These are phyloP conservation scores for Volucella zonaria DNA, from an alignment of 2,888 invertebrate genomes.

Conservation along the genomic window DNA sequence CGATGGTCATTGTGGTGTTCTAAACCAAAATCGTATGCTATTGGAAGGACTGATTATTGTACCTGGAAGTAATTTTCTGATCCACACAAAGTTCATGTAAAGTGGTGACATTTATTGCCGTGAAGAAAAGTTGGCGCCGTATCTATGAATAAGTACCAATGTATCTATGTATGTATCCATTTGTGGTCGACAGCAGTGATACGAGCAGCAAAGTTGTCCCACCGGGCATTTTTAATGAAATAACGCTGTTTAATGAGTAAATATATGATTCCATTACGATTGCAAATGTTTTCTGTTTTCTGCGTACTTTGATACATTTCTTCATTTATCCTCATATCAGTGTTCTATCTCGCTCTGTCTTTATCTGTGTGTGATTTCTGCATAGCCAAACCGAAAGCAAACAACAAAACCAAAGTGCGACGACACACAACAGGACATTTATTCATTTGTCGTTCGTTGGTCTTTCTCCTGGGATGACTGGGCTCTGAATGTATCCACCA, in stretches of 20 bases:
- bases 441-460: constrained; percentile 58
- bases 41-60: too few species aligned
- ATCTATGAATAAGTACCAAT: too few species aligned
- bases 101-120: too few species aligned
- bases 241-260: constrained; percentile 54
- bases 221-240: constrained; percentile 41
- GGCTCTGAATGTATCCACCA: background rate
- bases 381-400: background rate
- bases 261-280: constrained; percentile 50
- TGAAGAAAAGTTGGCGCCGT: too few species aligned
- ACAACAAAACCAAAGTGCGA: too few species aligned
- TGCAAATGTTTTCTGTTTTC: constrained; percentile 26
- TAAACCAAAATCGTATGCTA: too few species aligned
- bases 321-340: constrained; percentile 53
- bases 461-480: constrained; percentile 63
- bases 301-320: constrained; percentile 37
- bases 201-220: background rate
- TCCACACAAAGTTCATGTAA: too few species aligned
- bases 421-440: constrained; percentile 54
- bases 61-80: too few species aligned
- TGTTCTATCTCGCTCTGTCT: background rate
- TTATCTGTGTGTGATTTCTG: constrained; percentile 24
- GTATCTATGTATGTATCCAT: too few species aligned
- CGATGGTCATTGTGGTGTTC: too few species aligned
- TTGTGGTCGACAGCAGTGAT: too few species aligned